Base-by-base conservation (phyloP, 30 jellyfish, hydroid and myxozoan genomes). In the Hydractinia symbiolongicarpus region DNA sequence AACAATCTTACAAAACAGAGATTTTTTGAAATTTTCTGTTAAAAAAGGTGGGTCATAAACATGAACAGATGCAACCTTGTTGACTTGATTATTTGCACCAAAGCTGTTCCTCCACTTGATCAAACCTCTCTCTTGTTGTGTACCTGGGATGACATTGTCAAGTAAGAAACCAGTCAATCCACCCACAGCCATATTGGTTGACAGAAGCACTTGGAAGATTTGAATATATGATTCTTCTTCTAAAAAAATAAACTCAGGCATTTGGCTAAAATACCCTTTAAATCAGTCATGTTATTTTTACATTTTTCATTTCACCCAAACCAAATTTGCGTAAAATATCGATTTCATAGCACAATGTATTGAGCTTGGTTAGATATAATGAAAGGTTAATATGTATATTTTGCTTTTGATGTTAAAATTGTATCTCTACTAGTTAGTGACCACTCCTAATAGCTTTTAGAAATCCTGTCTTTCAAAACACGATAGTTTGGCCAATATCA, bases 161-260 rank as follows among this genome's bases (percentile, higher is more conserved):
- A 92, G 79, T 5, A 83, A 60, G 61, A 87, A 87, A 56, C 96
- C 98, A 60, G 94, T 87, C 79, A 87, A 19, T 40, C 98, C 98
- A 8, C 96, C 96, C 5, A 92, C 98, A 16, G 94, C 95, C 98
- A 92, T 92, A 76, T 92, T 92, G 16, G 98, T 92, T 57, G 90
- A 78, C 82, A 92, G 84, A 50, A 92, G 60, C 5, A 92, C 98
- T 8, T 88, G 66, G 6, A 92, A 17, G 82, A 92, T 84, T 79
- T 87, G 96, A 84, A 84, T 94, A 7, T 77, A 75, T 64, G 77
- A 95, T 62, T 78, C 75, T 4, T 82, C 61, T 44, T 64, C 74
- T n/a, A n/a, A 44, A n/a, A 6, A 74, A 50, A 5, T 30, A 30
- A 0, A 72, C 50, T 50, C 15, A 74, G 7, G 6, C 20, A 40